phyloP scores from a whole-genome alignment of 2,888 invertebrate genomes.

The Oscheius onirici region DNA sequence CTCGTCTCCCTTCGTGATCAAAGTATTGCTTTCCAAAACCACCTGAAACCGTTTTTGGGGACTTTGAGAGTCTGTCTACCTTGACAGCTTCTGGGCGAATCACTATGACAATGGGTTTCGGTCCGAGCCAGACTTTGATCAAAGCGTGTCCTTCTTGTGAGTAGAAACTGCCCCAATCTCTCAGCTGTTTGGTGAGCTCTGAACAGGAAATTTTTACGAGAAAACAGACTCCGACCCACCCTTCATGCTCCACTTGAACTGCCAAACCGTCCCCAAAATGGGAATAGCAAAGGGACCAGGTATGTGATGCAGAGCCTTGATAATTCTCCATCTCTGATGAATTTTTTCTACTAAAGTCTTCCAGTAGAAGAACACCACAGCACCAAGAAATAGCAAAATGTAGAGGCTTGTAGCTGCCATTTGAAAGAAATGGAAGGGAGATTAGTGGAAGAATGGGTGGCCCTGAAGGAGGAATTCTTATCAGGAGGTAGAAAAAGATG shows the following conservation, averaged over 20 bases:
- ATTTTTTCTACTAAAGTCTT: not conserved
- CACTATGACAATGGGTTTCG: conserved; percentile 44
- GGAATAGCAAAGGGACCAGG: conserved; percentile 63
- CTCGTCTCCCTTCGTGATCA: conserved; percentile 71
- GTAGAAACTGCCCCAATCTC: conserved; percentile 44
- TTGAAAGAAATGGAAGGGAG: no score
- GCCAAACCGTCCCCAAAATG: conserved; percentile 58
- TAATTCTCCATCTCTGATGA: not conserved
- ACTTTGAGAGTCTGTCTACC: no score
- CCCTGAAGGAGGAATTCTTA: no score
- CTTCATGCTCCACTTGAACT: conserved; percentile 58
- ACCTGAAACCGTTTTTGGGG: no score
- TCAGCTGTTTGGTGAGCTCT: conserved; percentile 51
- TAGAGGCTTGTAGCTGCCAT: conserved; percentile 8
- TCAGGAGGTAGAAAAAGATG: no score
- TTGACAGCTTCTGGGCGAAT: conserved; percentile 45
- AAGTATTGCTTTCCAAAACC: conserved; percentile 67
- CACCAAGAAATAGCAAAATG: not conserved
- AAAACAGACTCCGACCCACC: conserved; percentile 33
- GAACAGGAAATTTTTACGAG: not conserved
- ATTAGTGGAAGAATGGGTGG: no score
- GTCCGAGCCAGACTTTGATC: conserved; percentile 46
- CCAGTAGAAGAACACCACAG: conserved; percentile 4
- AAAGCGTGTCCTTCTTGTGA: conserved; percentile 38
- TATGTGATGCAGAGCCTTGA: not conserved